These are phyloP conservation scores for Morpho deidamia DNA, from an alignment of 2,888 invertebrate genomes.

Conservation along the genomic window DNA sequence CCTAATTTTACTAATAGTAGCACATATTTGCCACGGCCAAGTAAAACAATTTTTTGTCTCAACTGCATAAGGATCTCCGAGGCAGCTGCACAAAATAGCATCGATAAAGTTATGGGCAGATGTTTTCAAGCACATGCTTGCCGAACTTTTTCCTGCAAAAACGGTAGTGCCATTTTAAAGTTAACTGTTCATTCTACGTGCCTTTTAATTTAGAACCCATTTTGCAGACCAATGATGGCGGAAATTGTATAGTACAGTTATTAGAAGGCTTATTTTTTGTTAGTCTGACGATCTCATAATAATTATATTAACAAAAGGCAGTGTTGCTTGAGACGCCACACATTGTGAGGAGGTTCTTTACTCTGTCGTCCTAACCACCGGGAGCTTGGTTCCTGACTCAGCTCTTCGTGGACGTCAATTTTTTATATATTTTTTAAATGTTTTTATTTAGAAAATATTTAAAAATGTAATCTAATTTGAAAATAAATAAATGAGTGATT, in stretches of 20 bases:
- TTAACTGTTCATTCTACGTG: constrained; percentile 1
- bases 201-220: not conserved
- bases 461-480: no score
- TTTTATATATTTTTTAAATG: no score
- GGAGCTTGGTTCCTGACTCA: no score
- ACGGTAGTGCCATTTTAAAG: constrained; percentile 5
- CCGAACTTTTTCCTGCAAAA: constrained; percentile 13
- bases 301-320: no score
- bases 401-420: no score
- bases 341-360: no score
- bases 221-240: not conserved
- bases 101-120: constrained; percentile 17
- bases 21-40: not conserved
- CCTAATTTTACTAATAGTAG: no score
- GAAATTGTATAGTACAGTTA: not conserved
- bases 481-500: no score
- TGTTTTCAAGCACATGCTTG: constrained; percentile 21
- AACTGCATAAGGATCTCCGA: constrained; percentile 5
- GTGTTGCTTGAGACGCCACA: no score
- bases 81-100: constrained; percentile 18
- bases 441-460: no score
- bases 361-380: no score
- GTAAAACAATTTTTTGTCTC: not conserved
- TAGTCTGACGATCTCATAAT: no score
- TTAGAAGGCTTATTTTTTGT: not conserved